Base-by-base conservation (phyloP, 2,113 vertebrate genomes). In the Triplophysa tibetana region DNA sequence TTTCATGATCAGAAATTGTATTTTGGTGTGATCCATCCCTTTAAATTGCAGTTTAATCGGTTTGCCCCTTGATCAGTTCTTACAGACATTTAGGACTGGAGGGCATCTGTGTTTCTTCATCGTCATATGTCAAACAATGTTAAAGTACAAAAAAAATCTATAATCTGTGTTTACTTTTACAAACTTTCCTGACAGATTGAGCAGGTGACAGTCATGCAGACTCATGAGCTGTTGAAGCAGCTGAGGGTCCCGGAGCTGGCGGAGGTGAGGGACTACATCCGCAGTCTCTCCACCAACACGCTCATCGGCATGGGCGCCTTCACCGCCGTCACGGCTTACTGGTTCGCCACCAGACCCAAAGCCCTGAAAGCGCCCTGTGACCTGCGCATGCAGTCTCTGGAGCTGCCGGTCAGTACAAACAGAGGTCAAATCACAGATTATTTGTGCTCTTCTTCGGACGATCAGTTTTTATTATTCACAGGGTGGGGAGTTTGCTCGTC, bases 271-370 rank as follows among this genome's bases (percentile, higher is more conserved):
- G 93, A 96, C 80, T 98, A 94, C 23, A 52, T 98, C 38, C 91
- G 92, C 19, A 90, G 84, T 2, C 88, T 96, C 17, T 94, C 95
- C 0, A 92, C 95, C 8, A 94, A 95, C 2, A 90, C 95, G 0
- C 86, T 97, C n/a, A 92, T 98, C 91, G 95, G 96, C 78, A 88
- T 97, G 0, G 96, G 96, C 0, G 95, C 95, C 0, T 93, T 96
- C 1, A 95, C 95, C 0, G 95, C 94, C 0, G 91, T 95, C 6
- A 95, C 95, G 0, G 95, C 95, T 2, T 97, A 95, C 89, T 97
- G 94, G 94, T 95, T 96, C 33, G 93, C 95, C 21, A 96, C 94
- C 0, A 93, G 95, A 65, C 95, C 96, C 0, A 95, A 91, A 78
- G 89, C 95, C 61, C 86, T 95, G 67, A 95, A 95, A 24, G 92